These are phyloP conservation scores for Bettongia penicillata DNA, from an alignment of 2,113 vertebrate species.

Conservation along the genomic window DNA sequence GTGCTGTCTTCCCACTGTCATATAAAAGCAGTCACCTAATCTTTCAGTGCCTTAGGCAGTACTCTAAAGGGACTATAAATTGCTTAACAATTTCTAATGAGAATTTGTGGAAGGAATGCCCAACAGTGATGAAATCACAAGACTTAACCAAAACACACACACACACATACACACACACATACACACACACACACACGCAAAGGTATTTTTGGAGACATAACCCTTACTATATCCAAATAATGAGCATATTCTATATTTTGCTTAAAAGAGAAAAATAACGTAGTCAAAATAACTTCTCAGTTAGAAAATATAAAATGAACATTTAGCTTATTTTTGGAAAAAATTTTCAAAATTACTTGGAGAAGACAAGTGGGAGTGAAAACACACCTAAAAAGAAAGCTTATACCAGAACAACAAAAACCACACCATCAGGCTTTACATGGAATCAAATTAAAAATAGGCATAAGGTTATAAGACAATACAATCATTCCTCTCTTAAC, in stretches of 20 bases:
- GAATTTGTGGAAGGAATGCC: not conserved
- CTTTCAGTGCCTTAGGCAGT: not conserved
- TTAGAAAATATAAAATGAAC: not conserved
- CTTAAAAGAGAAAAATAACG: constrained; percentile 33
- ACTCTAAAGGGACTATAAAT: not conserved
- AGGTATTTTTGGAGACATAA: not conserved
- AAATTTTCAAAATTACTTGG: not conserved
- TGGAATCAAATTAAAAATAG: not conserved
- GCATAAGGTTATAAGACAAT: not conserved
- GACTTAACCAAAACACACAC: not conserved
- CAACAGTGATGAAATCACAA: not conserved
- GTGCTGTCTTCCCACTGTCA: not conserved
- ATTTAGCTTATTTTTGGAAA: not conserved
- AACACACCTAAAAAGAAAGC: not conserved
- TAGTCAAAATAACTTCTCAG: not conserved
- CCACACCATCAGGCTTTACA: not conserved
- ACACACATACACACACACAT: not conserved
- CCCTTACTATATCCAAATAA: not conserved
- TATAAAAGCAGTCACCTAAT: not conserved
- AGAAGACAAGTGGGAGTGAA: not conserved
- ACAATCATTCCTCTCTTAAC: not conserved
- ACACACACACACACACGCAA: not conserved
- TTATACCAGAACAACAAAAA: not conserved
- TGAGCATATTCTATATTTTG: constrained; percentile 33
- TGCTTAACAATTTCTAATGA: not conserved